Conservation (phyloP, 2,797 vertebrate genomes). For the Sebastes diaconus region DNA sequence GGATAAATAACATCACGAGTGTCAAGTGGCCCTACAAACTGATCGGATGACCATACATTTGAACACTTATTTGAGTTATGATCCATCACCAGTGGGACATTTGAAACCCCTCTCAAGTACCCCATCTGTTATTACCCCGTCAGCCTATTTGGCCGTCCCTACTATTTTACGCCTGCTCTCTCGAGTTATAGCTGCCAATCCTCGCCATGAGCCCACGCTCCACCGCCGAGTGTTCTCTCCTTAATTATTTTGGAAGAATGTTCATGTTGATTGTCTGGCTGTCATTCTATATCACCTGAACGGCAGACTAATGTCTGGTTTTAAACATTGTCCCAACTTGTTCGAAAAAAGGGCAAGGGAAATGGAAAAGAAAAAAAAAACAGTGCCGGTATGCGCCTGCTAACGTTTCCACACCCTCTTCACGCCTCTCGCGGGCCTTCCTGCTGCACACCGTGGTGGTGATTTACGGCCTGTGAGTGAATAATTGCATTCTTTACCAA, state of each 20-base stretch:
- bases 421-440: slow-evolving; percentile 26
- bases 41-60: slow-evolving; percentile 13
- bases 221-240: slow-evolving; percentile 44
- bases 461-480: slow-evolving; percentile 59
- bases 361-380: neutral
- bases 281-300: slow-evolving; percentile 70
- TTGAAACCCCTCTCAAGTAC: slow-evolving; percentile 26
- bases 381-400: slow-evolving; percentile 55
- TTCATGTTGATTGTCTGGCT: slow-evolving; percentile 67
- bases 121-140: slow-evolving; percentile 68
- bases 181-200: slow-evolving; percentile 53
- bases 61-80: slow-evolving; percentile 42
- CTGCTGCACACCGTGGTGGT: slow-evolving; percentile 21
- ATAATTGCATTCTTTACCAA: slow-evolving; percentile 51
- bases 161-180: slow-evolving; percentile 19
- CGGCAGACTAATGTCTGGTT: slow-evolving; percentile 72
- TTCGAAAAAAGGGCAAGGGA: slow-evolving; percentile 51
- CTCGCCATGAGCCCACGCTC: slow-evolving; percentile 41
- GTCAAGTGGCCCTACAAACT: slow-evolving; percentile 27
- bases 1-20: slow-evolving; percentile 49
- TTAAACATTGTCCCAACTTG: slow-evolving; percentile 69
- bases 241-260: slow-evolving; percentile 83
- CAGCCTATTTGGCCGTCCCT: slow-evolving; percentile 64
- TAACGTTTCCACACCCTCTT: slow-evolving; percentile 43
- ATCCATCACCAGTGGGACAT: slow-evolving; percentile 35